Conservation (phyloP, 2,113 vertebrate genomes). For the Mustela nigripes region DNA sequence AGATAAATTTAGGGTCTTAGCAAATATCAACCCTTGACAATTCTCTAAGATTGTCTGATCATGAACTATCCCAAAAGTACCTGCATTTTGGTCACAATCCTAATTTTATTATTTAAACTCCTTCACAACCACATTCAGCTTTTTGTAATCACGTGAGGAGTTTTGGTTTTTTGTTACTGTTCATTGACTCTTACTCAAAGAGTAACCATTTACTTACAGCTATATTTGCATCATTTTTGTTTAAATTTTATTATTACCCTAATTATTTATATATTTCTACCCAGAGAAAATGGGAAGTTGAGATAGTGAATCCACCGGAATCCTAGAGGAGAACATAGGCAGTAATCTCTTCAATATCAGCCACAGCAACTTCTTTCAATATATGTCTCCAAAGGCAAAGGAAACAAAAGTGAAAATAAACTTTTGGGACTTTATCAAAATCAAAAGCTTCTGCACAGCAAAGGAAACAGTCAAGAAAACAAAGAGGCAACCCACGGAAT, state of each 20-base stretch:
- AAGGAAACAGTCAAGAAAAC: no score
- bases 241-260: neutral
- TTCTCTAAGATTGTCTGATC: neutral
- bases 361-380: no score
- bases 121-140: neutral
- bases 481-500: no score
- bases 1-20: neutral
- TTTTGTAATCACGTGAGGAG: neutral
- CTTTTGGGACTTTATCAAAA: no score
- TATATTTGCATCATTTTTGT: neutral
- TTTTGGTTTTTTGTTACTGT: neutral
- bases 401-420: no score
- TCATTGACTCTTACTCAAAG: neutral
- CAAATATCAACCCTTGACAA: neutral
- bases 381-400: no score
- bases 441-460: no score
- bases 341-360: no score
- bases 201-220: neutral
- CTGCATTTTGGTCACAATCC: neutral
- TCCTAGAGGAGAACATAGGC: no score
- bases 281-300: neutral
- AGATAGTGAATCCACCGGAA: neutral
- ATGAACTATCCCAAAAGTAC: neutral
- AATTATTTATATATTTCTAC: neutral
- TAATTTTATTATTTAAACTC: neutral